Percentiles rank a stretch among this genome's conserved stretches.
phyloP scores from a whole-genome alignment of 2,113 vertebrate species.

The Mustela nigripes region DNA sequence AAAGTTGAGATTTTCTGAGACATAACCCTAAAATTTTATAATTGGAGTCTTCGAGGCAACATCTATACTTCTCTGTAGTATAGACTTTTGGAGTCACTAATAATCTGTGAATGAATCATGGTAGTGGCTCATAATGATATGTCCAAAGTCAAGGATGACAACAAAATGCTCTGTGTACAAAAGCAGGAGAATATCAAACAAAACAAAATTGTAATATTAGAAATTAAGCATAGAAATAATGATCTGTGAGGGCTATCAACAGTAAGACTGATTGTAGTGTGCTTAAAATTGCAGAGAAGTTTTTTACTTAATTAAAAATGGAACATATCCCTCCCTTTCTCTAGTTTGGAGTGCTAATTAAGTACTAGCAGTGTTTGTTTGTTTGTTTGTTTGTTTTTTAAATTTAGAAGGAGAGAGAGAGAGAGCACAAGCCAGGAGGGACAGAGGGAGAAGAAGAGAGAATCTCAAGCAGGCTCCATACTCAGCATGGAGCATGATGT shows the following conservation, averaged over 20 bases:
- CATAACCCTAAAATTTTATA: background rate
- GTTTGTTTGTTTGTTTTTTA: background rate
- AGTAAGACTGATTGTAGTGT: background rate
- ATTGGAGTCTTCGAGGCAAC: background rate
- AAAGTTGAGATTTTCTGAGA: background rate
- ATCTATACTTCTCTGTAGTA: background rate
- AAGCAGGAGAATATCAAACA: background rate
- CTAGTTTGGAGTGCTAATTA: background rate
- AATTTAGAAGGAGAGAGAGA: background rate
- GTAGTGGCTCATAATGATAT: background rate
- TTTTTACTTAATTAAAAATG: constrained; percentile 2
- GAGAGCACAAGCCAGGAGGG: background rate
- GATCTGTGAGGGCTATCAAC: background rate
- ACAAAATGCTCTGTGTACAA: background rate
- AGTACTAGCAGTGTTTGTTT: background rate
- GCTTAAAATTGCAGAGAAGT: background rate
- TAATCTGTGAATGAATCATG: background rate
- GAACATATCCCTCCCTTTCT: background rate
- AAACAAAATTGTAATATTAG: background rate
- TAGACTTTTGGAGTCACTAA: background rate
- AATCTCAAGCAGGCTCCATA: background rate
- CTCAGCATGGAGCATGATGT: background rate
- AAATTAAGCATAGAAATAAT: background rate
- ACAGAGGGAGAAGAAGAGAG: background rate
- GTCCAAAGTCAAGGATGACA: background rate